Conservation (phyloP, 2,888 invertebrate species). For the Polydrusus cervinus region DNA sequence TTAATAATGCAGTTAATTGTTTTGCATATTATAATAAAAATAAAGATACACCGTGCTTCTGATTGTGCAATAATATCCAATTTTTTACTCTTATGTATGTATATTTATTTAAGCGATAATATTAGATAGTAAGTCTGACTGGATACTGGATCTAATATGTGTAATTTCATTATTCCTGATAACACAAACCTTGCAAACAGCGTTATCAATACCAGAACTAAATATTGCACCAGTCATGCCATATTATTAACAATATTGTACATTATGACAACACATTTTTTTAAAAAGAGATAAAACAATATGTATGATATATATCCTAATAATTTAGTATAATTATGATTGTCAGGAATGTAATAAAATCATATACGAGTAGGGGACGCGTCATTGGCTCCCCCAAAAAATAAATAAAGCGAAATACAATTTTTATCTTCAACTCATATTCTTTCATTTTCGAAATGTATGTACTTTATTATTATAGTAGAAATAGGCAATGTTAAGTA, state of each 20-base stretch:
- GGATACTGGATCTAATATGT: neutral
- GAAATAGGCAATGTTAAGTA: no score
- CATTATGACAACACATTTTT: neutral
- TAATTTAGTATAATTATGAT: neutral
- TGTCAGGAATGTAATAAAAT: no score
- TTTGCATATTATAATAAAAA: neutral
- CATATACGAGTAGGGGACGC: no score
- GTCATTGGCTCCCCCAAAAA: no score
- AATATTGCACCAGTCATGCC: neutral
- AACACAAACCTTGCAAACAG: conserved; percentile 8
- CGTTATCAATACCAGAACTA: conserved; percentile 1
- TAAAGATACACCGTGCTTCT: neutral
- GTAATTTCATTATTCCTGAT: conserved; percentile 1
- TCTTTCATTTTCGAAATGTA: no score
- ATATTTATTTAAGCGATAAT: conserved; percentile 1
- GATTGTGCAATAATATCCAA: no score
- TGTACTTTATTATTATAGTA: no score
- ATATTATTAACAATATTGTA: neutral
- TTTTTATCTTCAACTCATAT: no score
- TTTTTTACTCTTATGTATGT: neutral
- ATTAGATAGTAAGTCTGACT: neutral
- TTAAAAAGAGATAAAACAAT: neutral
- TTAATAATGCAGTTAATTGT: no score
- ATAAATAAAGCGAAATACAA: no score
- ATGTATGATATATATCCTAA: neutral